These are phyloP conservation scores for Sebastes schlegelii DNA, from an alignment of 2,113 vertebrate species.

Conservation along the genomic window DNA sequence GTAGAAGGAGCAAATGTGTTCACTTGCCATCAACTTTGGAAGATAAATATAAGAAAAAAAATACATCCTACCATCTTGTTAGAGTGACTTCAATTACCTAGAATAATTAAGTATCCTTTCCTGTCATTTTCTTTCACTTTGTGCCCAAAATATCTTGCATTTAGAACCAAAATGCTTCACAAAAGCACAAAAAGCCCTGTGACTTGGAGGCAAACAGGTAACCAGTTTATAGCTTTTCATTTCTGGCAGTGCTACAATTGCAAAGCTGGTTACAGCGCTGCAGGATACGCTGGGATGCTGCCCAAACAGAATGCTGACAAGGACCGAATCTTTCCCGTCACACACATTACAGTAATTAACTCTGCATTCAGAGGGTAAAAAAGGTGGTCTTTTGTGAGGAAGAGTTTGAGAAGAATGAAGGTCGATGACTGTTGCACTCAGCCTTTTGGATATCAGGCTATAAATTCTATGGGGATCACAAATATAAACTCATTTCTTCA, in stretches of 20 bases:
- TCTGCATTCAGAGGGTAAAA: conserved; percentile 52
- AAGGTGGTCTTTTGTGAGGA: conserved; percentile 35
- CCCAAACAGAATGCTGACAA: conserved; percentile 62
- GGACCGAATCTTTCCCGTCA: conserved; percentile 42
- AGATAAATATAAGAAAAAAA: not conserved
- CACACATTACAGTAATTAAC: conserved; percentile 65
- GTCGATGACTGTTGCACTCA: conserved; percentile 6
- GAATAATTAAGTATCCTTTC: not conserved
- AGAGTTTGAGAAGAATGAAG: conserved; percentile 21
- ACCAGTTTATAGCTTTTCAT: not conserved
- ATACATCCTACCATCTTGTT: too few relatives aligned
- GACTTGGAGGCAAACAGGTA: not conserved
- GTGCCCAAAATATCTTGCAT: not conserved
- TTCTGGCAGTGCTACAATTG: not conserved
- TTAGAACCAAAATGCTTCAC: not conserved
- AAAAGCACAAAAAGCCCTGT: not conserved
- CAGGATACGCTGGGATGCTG: conserved; percentile 34
- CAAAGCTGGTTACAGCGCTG: not conserved
- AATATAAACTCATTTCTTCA: not conserved
- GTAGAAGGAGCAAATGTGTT: not conserved
- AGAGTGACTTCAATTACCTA: not conserved
- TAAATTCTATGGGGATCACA: conserved; percentile 11
- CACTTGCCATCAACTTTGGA: not conserved
- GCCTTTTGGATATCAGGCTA: not conserved
- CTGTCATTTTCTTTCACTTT: not conserved